phyloP scores from a whole-genome alignment of 2,888 invertebrate genomes.

The Andrena bicolor region DNA sequence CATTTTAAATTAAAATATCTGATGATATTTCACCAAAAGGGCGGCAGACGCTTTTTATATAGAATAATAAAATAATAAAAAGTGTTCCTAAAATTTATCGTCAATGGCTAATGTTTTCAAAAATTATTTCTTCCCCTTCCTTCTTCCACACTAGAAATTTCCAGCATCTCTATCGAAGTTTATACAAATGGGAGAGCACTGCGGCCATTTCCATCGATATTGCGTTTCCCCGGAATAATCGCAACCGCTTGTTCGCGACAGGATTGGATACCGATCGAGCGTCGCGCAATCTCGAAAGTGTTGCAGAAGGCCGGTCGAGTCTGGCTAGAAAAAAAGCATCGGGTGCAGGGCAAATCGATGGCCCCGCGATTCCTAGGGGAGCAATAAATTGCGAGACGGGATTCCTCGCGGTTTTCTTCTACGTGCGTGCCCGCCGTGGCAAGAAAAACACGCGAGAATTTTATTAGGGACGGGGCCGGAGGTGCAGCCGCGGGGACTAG shows the following conservation, averaged over 20 bases:
- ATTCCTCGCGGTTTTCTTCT: constrained; percentile 58
- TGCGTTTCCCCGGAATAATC: background rate
- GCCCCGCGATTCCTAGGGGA: constrained; percentile 59
- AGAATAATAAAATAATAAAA: too few species aligned
- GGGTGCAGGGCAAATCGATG: constrained; percentile 54
- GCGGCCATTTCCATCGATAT: background rate
- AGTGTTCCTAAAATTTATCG: background rate
- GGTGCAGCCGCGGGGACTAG: constrained; percentile 16
- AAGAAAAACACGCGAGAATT: constrained; percentile 50
- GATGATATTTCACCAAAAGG: too few species aligned
- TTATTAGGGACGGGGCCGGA: constrained; percentile 29
- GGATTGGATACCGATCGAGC: constrained; percentile 1
- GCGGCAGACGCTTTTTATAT: too few species aligned
- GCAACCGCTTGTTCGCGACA: background rate
- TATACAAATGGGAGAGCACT: background rate
- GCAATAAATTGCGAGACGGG: constrained; percentile 64
- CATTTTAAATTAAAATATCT: too few species aligned
- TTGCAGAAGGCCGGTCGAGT: background rate
- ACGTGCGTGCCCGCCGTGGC: constrained; percentile 3
- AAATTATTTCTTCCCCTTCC: background rate
- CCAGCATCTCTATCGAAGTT: background rate
- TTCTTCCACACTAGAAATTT: background rate
- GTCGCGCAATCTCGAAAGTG: constrained; percentile 19
- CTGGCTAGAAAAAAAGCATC: constrained; percentile 41
- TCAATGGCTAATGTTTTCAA: background rate